Base-by-base conservation (phyloP, 2,113 vertebrate genomes). In the Nothocercus nigrocapillus region DNA sequence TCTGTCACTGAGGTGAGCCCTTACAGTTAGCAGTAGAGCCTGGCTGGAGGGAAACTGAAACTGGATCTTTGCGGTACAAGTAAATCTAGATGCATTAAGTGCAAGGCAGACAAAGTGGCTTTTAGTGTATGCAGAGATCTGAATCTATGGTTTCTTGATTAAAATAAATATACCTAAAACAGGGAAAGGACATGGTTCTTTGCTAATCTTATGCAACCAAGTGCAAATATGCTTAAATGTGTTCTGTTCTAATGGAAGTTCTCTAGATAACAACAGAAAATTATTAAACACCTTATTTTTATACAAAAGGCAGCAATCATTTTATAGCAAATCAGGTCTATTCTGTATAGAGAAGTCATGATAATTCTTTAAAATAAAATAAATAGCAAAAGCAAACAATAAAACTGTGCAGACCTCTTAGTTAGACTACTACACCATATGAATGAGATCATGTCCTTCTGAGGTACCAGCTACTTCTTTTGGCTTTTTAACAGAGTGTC, bases 201-300 rank as follows among this genome's bases (percentile, higher is more conserved):
- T 95, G 82, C 53, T 21, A 91, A 80, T 25, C 82, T 88, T 92
- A 88, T 76, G 27, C 91, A 94, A 84, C 40, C 61, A 90, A 89
- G 75, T 47, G 70, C 89, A 93, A 30, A 9, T 27, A 76, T 45
- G 85, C 97, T 90, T 93, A 96, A 40, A 42, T 40, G 32, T 49
- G 61, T 89, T 87, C 47, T 75, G 40, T 89, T 95, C 92, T 93
- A 93, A 58, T 4, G 90, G 79, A 90, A 97, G 95, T 76, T 84
- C 40, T 84, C 17, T 81, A 42, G 94, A 42, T 73, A 86, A 96
- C 67, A 90, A 61, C 44, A 92, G 64, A 94, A 92, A 85, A 82
- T 72, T 9, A 10, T 2, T 30, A 96, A 97, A 95, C 70, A 92
- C 68, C 89, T 32, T 56, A 45, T 72, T 95, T 95, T 90, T 90